These are phyloP conservation scores for Elaphurus davidianus DNA, from an alignment of 2,113 vertebrate genomes.

Conservation along the genomic window DNA sequence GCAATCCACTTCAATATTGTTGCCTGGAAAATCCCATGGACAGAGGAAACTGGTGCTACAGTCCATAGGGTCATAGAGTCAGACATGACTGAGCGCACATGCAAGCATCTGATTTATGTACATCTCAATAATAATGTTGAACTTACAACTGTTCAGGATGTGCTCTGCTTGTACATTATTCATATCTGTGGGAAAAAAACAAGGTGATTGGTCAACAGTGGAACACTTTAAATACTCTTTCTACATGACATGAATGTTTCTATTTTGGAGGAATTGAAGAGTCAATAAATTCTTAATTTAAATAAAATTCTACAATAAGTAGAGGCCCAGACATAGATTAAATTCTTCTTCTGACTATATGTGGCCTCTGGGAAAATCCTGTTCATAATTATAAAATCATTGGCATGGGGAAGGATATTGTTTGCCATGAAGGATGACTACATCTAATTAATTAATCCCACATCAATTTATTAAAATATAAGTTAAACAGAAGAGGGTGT, in stretches of 20 bases:
- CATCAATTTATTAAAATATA: neutral
- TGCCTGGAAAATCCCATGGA: neutral
- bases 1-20: neutral
- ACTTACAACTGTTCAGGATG: slow-evolving; percentile 83
- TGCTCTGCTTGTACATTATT: slow-evolving; percentile 75
- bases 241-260: neutral
- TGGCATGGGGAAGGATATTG: neutral
- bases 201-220: neutral
- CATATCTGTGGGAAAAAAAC: slow-evolving; percentile 74
- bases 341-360: neutral
- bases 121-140: neutral
- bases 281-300: neutral
- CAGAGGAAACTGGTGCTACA: neutral
- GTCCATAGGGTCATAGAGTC: neutral
- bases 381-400: neutral
- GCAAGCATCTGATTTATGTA: neutral
- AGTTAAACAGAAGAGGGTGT: neutral
- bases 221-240: neutral
- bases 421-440: neutral
- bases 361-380: neutral
- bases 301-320: neutral
- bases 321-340: neutral
- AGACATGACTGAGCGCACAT: neutral
- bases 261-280: neutral
- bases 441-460: neutral